Percentiles rank a stretch among this genome's conserved stretches.
phyloP scores from a whole-genome alignment of 1,140 invertebrate genomes.

The Papilio polytes region DNA sequence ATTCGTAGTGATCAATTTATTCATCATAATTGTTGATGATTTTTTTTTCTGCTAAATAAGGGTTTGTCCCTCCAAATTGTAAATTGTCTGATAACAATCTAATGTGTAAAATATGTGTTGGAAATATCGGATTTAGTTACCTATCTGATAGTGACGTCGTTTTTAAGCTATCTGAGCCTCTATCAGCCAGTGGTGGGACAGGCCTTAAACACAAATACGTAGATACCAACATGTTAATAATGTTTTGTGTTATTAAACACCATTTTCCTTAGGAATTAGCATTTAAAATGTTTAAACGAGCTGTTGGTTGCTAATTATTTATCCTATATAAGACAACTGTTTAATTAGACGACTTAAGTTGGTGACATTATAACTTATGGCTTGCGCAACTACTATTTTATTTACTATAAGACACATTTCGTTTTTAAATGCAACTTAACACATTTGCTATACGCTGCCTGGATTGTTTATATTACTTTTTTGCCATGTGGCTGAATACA shows the following conservation, averaged over 20 bases:
- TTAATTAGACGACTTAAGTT: slow-evolving; percentile 6
- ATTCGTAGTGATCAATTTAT: neutral
- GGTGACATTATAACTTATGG: slow-evolving; percentile 13
- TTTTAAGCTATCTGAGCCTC: too few species aligned
- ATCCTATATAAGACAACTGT: slow-evolving; percentile 18
- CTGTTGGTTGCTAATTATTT: neutral
- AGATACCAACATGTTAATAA: neutral
- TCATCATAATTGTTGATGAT: neutral
- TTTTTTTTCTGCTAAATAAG: neutral
- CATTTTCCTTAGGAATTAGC: slow-evolving; percentile 4
- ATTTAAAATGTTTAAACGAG: slow-evolving; percentile 14
- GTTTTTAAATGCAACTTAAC: neutral
- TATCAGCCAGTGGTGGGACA: too few species aligned
- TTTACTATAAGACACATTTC: neutral
- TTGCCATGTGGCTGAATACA: neutral
- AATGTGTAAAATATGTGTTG: too few species aligned
- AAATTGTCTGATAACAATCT: too few species aligned
- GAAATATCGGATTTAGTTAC: too few species aligned
- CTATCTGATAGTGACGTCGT: too few species aligned
- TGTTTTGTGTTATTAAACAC: slow-evolving; percentile 6
- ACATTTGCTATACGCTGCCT: neutral
- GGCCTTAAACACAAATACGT: neutral
- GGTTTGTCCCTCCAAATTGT: too few species aligned
- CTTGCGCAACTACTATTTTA: neutral
- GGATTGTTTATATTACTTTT: neutral